phyloP scores from a whole-genome alignment of 1,140 invertebrate species.

The Tetraneura akinire region DNA sequence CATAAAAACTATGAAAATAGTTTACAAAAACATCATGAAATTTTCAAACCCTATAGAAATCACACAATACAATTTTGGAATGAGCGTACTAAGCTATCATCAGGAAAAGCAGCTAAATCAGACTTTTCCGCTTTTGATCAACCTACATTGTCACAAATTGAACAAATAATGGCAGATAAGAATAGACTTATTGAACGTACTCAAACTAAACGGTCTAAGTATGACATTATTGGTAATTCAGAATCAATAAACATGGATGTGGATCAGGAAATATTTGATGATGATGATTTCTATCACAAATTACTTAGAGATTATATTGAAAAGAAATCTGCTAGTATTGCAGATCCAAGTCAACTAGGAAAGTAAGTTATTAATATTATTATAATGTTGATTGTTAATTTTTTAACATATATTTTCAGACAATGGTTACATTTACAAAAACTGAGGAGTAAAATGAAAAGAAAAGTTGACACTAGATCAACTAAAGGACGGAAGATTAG shows the following conservation, averaged over 20 bases:
- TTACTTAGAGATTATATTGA: conserved; percentile 89
- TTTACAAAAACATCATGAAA: conserved; percentile 66
- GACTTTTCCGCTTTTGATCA: conserved; percentile 71
- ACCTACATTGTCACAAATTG: conserved; percentile 81
- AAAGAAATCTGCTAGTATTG: conserved; percentile 78
- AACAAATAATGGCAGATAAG: conserved; percentile 79
- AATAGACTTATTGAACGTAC: conserved; percentile 76
- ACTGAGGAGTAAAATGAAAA: conserved; percentile 61
- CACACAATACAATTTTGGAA: conserved; percentile 87
- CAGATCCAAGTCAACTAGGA: conserved; percentile 74
- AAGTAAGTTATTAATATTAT: conserved; percentile 47
- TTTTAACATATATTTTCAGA: conserved; percentile 57
- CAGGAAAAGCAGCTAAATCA: conserved; percentile 64
- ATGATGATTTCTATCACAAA: conserved; percentile 96
- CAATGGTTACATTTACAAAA: conserved; percentile 91
- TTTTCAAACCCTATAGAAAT: conserved; percentile 74
- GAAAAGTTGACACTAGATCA: conserved; percentile 56
- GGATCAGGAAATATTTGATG: conserved; percentile 89
- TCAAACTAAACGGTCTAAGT: conserved; percentile 76
- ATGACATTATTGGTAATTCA: conserved; percentile 69
- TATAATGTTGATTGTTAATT: neutral
- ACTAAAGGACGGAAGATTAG: conserved; percentile 85
- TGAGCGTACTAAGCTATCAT: conserved; percentile 78
- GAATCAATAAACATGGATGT: conserved; percentile 63
- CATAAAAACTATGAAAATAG: conserved; percentile 66